Percentiles rank a stretch among this genome's conserved stretches.
phyloP scores from a whole-genome alignment of 2,888 invertebrate genomes.

The Oligia fasciuncula region DNA sequence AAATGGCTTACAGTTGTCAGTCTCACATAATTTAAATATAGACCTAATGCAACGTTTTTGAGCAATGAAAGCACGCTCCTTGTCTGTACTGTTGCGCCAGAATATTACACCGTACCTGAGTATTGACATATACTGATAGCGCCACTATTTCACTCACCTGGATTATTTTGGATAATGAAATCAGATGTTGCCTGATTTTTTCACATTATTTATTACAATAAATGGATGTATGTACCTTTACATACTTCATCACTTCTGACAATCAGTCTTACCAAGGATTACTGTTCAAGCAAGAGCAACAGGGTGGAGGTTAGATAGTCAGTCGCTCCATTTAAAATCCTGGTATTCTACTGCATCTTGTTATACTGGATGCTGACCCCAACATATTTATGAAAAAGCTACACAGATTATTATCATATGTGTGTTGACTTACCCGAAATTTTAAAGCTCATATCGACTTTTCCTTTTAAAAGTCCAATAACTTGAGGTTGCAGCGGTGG shows the following conservation, averaged over 20 bases:
- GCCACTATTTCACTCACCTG: constrained; percentile 49
- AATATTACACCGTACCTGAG: too few relatives aligned
- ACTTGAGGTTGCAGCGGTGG: constrained; percentile 86
- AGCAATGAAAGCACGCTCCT: too few relatives aligned
- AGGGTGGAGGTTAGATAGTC: not conserved
- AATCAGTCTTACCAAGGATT: not conserved
- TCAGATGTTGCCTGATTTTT: constrained; percentile 17
- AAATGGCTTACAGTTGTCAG: too few relatives aligned
- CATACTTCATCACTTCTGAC: not conserved
- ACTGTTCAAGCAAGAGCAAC: not conserved
- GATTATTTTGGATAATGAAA: constrained; percentile 44
- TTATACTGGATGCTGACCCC: not conserved
- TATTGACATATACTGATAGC: constrained; percentile 7
- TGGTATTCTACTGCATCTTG: not conserved
- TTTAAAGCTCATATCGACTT: constrained; percentile 83
- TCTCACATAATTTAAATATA: too few relatives aligned
- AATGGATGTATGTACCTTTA: not conserved
- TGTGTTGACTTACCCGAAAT: constrained; percentile 80
- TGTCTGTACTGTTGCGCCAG: too few relatives aligned
- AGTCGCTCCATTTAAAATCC: not conserved
- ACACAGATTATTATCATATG: too few relatives aligned
- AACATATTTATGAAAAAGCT: not conserved
- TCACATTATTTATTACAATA: constrained; percentile 15
- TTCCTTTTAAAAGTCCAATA: constrained; percentile 86
- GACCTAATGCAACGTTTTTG: too few relatives aligned